Evolutionary conservation across 2,113 vertebrate species (phyloP).

Genomic region (Aphyosemion australe): DNA sequence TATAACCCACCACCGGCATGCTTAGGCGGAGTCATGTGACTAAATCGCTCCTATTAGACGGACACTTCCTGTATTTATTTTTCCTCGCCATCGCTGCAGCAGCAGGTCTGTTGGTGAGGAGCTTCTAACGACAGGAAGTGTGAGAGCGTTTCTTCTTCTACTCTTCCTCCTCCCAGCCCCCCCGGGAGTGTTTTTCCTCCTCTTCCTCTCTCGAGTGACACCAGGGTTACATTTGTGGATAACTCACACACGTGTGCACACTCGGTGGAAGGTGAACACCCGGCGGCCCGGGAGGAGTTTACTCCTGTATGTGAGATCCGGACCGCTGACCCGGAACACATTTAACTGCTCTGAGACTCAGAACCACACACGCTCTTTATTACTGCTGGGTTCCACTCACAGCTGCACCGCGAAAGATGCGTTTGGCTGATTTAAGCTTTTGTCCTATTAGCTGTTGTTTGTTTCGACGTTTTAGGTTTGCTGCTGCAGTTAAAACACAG

Average conservation of each 20-base stretch:
- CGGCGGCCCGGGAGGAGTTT: conserved; percentile 33
- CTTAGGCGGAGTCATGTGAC: too few relatives aligned
- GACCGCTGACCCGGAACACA: conserved; percentile 67
- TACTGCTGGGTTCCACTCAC: not conserved
- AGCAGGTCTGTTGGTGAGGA: too few relatives aligned
- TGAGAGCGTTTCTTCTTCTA: conserved; percentile 11
- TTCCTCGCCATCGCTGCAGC: too few relatives aligned
- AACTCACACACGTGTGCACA: conserved; percentile 8
- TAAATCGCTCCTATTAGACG: too few relatives aligned
- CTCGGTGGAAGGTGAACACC: conserved; percentile 48
- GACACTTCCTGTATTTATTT: too few relatives aligned
- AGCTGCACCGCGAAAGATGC: too few relatives aligned
- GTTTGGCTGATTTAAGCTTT: too few relatives aligned
- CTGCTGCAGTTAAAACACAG: too few relatives aligned
- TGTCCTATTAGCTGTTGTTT: not conserved
- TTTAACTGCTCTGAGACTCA: conserved; percentile 45
- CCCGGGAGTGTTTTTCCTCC: conserved; percentile 26
- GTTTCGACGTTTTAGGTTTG: too few relatives aligned
- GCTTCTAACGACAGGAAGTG: too few relatives aligned
- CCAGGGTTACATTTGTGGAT: conserved; percentile 32
- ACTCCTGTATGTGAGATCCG: conserved; percentile 54
- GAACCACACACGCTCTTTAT: conserved; percentile 31
- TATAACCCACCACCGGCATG: too few relatives aligned
- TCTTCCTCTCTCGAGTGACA: conserved; percentile 37
- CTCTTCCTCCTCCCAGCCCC: conserved; percentile 13